Base-by-base conservation (phyloP, 2,888 invertebrate species). In the Cristatella mucedo region DNA sequence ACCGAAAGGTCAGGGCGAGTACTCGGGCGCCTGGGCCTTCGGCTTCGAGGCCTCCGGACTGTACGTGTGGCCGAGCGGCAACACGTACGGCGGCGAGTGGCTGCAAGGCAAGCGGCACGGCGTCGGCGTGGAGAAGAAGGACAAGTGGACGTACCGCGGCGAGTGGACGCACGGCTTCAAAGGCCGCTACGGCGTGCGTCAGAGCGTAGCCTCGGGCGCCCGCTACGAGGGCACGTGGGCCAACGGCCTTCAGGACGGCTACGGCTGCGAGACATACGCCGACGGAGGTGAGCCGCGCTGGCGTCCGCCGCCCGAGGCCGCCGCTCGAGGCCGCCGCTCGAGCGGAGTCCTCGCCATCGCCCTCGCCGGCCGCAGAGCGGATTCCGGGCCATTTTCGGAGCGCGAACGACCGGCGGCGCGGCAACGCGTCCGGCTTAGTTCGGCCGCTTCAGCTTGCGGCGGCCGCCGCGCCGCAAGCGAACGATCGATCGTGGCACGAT, bases 121-220 rank as follows among this genome's bases (percentile, higher is more conserved):
- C 5, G 72, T 91, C 59, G 93, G 93, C 46, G 83, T 89, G 61
- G 93, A 95, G 68, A 81, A 83, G 46, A 76, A 91, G 45, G 89
- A 89, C 37, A 76, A 89, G 42, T 91, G 91, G 82, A 73, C 87
- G 52, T 95, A 93, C 71, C 76, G 87, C 47, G 89, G 87, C 48
- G 89, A 89, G 72, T 91, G 87, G 87, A 86, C 86, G 44, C 84
- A 85, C 66, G 93, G 91, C 29, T 85, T 82, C 72, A 91, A 91
- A 44, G 93, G 93, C 36, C 80, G 91, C 49, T 93, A 93, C 69
- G 93, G 93, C 32, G 84, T 89, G 40, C 75, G 91, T 41, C 86
- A 89, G 68, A 85, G 86, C 57, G 78, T 83, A 47, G 82, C 85
- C 49, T 85, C 85, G 54, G 82, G 81, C 53, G 47, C 47, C 11